phyloP scores from a whole-genome alignment of 1,140 invertebrate genomes.

The Drosophila sp. region DNA sequence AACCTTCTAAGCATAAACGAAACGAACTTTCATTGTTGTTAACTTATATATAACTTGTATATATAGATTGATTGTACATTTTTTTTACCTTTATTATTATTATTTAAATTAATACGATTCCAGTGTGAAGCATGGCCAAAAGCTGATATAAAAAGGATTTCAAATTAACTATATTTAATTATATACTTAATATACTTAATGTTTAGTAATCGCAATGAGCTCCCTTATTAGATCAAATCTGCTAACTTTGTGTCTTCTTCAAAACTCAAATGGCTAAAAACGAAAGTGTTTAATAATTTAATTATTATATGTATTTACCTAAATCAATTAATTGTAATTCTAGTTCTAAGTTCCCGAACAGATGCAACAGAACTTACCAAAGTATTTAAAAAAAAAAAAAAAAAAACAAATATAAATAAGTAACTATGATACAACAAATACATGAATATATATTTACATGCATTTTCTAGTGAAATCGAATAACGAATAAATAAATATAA shows the following conservation, averaged over 20 bases:
- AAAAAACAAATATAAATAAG: slow-evolving; percentile 40
- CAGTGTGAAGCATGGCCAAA: slow-evolving; percentile 36
- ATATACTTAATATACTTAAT: slow-evolving; percentile 21
- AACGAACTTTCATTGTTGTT: slow-evolving; percentile 64
- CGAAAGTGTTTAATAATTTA: slow-evolving; percentile 19
- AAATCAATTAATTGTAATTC: slow-evolving; percentile 11
- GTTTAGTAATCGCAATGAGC: slow-evolving; percentile 46
- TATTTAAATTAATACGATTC: slow-evolving; percentile 33
- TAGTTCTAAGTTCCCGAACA: slow-evolving; percentile 33
- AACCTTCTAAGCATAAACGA: slow-evolving; percentile 21
- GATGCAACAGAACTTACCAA: slow-evolving; percentile 61
- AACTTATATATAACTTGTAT: slow-evolving; percentile 60
- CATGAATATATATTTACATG: slow-evolving; percentile 78
- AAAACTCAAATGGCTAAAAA: slow-evolving; percentile 26
- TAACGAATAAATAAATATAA: slow-evolving; percentile 54
- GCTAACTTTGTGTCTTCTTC: slow-evolving; percentile 73
- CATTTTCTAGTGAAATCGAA: slow-evolving; percentile 81
- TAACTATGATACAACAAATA: slow-evolving; percentile 45
- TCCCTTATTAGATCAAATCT: slow-evolving; percentile 73
- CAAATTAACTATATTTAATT: slow-evolving; percentile 35
- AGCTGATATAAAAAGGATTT: slow-evolving; percentile 20
- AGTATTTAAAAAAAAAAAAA: slow-evolving; percentile 63
- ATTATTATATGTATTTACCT: slow-evolving; percentile 17
- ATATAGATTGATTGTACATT: slow-evolving; percentile 36
- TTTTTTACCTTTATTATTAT: slow-evolving; percentile 23